Evolutionary conservation across 2,113 vertebrate genomes (phyloP).

Genomic region (Chauna torquata): DNA sequence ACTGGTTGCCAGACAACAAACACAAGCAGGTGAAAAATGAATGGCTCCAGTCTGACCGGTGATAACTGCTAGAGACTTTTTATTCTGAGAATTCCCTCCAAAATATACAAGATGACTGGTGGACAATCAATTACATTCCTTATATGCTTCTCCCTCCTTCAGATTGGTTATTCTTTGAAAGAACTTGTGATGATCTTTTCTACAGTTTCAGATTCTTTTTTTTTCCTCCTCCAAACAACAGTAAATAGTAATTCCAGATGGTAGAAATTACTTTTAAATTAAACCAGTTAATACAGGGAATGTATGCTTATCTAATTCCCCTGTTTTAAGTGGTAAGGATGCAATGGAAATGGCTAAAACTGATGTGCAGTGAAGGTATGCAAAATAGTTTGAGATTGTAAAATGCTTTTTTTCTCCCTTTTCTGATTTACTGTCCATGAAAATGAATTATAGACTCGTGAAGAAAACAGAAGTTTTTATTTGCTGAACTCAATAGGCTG

Average conservation of each 20-base stretch:
- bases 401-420: neutral
- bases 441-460: constrained; percentile 64
- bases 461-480: constrained; percentile 64
- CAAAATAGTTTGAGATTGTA: constrained; percentile 63
- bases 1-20: constrained; percentile 81
- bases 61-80: constrained; percentile 73
- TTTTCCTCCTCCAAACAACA: constrained; percentile 7
- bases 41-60: constrained; percentile 74
- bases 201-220: constrained; percentile 22
- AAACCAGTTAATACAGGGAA: constrained; percentile 30
- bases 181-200: constrained; percentile 49
- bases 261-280: constrained; percentile 62
- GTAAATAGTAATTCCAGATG: constrained; percentile 45
- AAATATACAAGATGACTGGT: constrained; percentile 60
- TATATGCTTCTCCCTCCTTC: neutral
- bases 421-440: constrained; percentile 73
- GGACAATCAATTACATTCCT: constrained; percentile 59
- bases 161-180: neutral
- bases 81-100: constrained; percentile 71
- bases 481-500: constrained; percentile 62
- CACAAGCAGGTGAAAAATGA: constrained; percentile 79
- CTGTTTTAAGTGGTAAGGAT: neutral
- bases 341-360: constrained; percentile 59
- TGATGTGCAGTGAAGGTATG: constrained; percentile 51
- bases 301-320: constrained; percentile 61